These are phyloP conservation scores for Papilio xuthus DNA, from an alignment of 1,140 invertebrate genomes.

Conservation along the genomic window DNA sequence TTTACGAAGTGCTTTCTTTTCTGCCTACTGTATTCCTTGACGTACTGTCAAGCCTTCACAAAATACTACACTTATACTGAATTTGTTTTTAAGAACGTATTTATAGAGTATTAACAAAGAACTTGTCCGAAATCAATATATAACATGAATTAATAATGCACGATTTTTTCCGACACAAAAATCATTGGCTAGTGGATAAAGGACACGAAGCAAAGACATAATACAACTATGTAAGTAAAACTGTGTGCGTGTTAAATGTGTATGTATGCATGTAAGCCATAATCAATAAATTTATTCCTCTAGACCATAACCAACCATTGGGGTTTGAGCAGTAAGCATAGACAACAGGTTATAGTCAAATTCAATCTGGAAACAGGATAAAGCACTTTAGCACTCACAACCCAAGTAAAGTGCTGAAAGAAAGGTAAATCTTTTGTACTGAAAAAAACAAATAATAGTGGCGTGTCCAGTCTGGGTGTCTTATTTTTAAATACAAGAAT, in stretches of 20 bases:
- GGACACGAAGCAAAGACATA: slow-evolving; percentile 61
- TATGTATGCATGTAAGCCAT: slow-evolving; percentile 37
- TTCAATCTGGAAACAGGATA: no score
- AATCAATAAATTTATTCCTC: no score
- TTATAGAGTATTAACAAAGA: slow-evolving; percentile 37
- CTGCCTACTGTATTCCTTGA: slow-evolving; percentile 42
- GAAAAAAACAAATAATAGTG: no score
- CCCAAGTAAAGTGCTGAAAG: no score
- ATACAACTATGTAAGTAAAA: slow-evolving; percentile 45
- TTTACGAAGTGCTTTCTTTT: slow-evolving; percentile 42
- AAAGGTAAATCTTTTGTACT: no score
- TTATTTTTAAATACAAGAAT: no score
- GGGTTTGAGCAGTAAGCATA: not conserved
- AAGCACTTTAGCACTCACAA: no score
- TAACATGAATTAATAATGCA: slow-evolving; percentile 40
- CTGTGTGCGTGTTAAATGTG: slow-evolving; percentile 51
- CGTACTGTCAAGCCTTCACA: slow-evolving; percentile 50
- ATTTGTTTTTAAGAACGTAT: slow-evolving; percentile 45
- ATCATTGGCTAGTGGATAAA: slow-evolving; percentile 42
- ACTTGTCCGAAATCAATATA: slow-evolving; percentile 44
- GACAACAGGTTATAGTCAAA: not conserved
- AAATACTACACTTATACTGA: slow-evolving; percentile 41
- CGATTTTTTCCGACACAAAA: slow-evolving; percentile 49
- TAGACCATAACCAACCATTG: slow-evolving; percentile 42
- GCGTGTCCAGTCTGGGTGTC: no score